Base-by-base conservation (phyloP, 2,113 vertebrate genomes). In the Stegostoma tigrinum region DNA sequence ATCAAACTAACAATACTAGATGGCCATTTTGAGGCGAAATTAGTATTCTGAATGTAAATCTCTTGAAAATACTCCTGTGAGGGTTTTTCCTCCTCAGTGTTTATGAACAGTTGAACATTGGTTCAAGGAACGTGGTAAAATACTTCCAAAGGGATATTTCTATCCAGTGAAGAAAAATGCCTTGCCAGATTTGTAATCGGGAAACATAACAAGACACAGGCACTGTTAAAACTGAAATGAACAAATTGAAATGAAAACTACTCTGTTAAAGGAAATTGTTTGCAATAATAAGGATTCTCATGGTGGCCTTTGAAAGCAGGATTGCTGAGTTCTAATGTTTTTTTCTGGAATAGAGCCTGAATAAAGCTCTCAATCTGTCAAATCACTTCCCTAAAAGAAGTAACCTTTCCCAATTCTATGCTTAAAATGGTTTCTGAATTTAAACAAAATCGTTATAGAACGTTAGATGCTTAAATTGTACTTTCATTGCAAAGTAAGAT, bases 401-500 rank as follows among this genome's bases (percentile, higher is more conserved):
- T 67, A 66, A 93, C n/a, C 61, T 38, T 55, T 91, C 38, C 55
- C 30, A 21, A 93, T 38, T 93, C 61, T 93, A 67, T 93, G 89
- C 61, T 93, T 64, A 93, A 38, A 93, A 93, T 93, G 61, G 34
- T 93, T 21, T 93, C 17, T 38, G 61, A 93, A 93, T 93, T 93
- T 93, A 93, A 93, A 38, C 89, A 93, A 93, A 93, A 93, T 64
- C 89, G 67, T 93, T 93, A 67, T 23, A 23, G 89, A n/a, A 67
- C 61, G 0, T 93, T 93, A 38, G 34, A 66, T 93, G 34, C 89
- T 93, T 93, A 93, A 93, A 93, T 93, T 93, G 89, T 93, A 93
- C 89, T 93, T 93, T 93, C 89, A 42, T 93, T 93, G 61, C 61
- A 93, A n/a, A 66, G 89, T 93, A 93, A 93, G 89, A 66, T 61